Evolutionary conservation across 2,797 vertebrate species (phyloP), one percentile per base, ranked within the genome.

Genomic region (Labeo calbasu): DNA sequence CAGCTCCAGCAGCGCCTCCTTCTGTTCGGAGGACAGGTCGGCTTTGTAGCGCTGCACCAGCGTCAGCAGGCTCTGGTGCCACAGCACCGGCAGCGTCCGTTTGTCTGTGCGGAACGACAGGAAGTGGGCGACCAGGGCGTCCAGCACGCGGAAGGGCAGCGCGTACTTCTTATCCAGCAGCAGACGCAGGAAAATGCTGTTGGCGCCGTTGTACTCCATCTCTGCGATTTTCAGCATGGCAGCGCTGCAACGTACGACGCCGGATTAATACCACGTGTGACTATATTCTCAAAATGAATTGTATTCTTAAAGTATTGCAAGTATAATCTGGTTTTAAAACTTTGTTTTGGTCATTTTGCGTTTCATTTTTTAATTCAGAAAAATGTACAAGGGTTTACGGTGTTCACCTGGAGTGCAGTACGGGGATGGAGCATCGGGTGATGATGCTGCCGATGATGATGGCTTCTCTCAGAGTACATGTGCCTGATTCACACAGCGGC

Each of bases 161-260:
- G 98, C 98, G 0, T 99, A 99, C 13, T 98, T 99, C 94, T 99
- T 99, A 91, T 99, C 98, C 2, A 99, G 95, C 87, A 99, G 89
- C 75, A 99, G 95, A 0, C 98, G 96, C 66, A 99, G 96, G 92
- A 99, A 99, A 92, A 99, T 97, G 92, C 98, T 99, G 94, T 97
- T 99, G 91, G 98, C 97, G 0, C 98, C 97, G 0, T 96, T 99
- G 91, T 99, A 99, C 76, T 96, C 96, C 97, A 98, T 98, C 93
- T 99, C 98, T 0, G 98, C 97, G 51, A 99, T 94, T 91, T 99
- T 99, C 53, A 99, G 95, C 98, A 99, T 97, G 43, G 97, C 96
- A 0, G 97, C 98, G 0, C 98, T 99, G 93, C 5, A 66, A 8
- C 59, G 23, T 2, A 61, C 6, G 14, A 28, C 12, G 13, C 12